Evolutionary conservation across 1,140 invertebrate species (phyloP).

Genomic region (Microplitis demolitor): DNA sequence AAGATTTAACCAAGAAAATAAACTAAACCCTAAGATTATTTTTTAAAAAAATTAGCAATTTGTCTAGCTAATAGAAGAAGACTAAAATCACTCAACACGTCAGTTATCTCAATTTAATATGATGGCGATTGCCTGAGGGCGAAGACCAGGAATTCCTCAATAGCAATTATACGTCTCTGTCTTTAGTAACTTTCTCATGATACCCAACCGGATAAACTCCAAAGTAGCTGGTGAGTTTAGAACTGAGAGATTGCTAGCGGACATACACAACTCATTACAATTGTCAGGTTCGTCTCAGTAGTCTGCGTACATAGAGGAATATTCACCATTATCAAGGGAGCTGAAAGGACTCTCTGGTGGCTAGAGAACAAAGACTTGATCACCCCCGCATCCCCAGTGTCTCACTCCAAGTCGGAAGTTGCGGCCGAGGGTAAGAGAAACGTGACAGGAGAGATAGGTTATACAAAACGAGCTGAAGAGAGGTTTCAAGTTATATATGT

Average conservation of each 20-base stretch:
- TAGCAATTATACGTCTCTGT: slow-evolving; percentile 4
- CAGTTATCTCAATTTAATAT: slow-evolving; percentile 15
- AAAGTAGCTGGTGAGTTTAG: neutral
- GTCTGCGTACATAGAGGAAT: neutral
- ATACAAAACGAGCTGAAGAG: neutral
- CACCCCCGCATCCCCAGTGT: neutral
- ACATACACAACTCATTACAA: neutral
- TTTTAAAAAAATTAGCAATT: no score
- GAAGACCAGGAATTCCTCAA: slow-evolving; percentile 11
- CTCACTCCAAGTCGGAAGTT: neutral
- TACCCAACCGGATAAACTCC: neutral
- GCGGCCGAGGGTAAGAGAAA: neutral
- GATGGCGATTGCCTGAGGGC: neutral
- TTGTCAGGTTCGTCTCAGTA: neutral
- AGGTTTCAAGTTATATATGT: neutral
- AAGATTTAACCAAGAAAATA: no score
- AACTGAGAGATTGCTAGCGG: neutral
- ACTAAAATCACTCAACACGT: neutral
- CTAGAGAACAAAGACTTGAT: no score
- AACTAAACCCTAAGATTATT: no score
- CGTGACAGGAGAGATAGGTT: no score
- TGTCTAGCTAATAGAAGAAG: no score
- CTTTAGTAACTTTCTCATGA: neutral
- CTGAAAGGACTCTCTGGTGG: no score
- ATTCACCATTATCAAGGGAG: no score